Conservation (phyloP, 2,888 invertebrate species). For the Spatulosminthurus flaviceps region DNA sequence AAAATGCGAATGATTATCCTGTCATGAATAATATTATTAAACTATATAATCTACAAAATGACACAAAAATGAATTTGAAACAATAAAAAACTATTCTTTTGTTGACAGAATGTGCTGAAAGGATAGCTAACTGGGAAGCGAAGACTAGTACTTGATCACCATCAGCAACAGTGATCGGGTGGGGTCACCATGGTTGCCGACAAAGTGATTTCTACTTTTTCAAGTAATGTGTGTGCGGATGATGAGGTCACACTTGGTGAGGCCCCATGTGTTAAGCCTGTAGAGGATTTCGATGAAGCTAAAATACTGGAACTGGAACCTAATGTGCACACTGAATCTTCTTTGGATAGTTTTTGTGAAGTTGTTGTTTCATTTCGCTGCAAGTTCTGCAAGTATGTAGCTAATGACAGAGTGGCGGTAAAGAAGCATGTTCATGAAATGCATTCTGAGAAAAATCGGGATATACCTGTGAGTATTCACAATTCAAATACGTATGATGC, state of each 20-base stretch:
- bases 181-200: conserved; percentile 38
- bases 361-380: conserved; percentile 71
- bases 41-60: too few relatives aligned
- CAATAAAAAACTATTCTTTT: too few relatives aligned
- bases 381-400: conserved; percentile 70
- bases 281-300: not conserved
- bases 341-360: conserved; percentile 69
- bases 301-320: not conserved
- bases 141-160: too few relatives aligned
- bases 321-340: conserved; percentile 28
- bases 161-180: too few relatives aligned
- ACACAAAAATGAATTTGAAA: too few relatives aligned
- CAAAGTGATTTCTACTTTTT: conserved; percentile 11
- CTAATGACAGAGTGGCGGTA: conserved; percentile 66
- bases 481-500: too few relatives aligned
- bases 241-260: conserved; percentile 14
- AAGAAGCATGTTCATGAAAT: conserved; percentile 55
- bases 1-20: too few relatives aligned
- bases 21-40: too few relatives aligned
- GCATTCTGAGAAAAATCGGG: too few relatives aligned
- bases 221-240: conserved; percentile 2
- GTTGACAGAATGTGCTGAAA: too few relatives aligned
- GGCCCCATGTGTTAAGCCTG: not conserved
- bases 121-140: too few relatives aligned
- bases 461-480: too few relatives aligned